A percentile compares a stretch with the other conserved stretches of the same genome.
These are phyloP conservation scores for Brachionichthys hirsutus DNA, from an alignment of 2,113 vertebrate species.

Conservation along the genomic window DNA sequence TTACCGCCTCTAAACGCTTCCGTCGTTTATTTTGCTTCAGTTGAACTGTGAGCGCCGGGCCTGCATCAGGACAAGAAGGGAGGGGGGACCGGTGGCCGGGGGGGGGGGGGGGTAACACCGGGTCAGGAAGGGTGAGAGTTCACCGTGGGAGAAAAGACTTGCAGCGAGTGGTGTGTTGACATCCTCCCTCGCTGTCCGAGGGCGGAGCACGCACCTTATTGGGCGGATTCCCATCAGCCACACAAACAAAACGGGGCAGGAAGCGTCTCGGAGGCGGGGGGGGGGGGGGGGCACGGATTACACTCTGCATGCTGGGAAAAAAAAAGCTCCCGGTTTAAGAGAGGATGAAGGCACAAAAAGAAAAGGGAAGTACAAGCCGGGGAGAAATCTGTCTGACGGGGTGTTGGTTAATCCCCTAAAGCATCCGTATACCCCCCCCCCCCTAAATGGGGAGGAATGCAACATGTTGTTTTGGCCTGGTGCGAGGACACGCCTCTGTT, in stretches of 20 bases:
- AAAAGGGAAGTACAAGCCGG: slow-evolving; percentile 40
- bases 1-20: slow-evolving; percentile 63
- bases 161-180: slow-evolving; percentile 20
- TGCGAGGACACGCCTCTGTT: slow-evolving; percentile 65
- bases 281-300: slow-evolving; percentile 56
- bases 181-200: neutral
- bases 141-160: neutral
- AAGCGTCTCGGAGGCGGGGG: slow-evolving; percentile 56
- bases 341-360: slow-evolving; percentile 57
- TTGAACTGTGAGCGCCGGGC: slow-evolving; percentile 66
- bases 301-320: slow-evolving; percentile 73
- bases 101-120: neutral
- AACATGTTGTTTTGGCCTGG: slow-evolving; percentile 73
- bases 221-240: slow-evolving; percentile 47
- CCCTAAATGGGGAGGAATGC: slow-evolving; percentile 71
- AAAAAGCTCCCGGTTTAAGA: slow-evolving; percentile 46
- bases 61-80: slow-evolving; percentile 41
- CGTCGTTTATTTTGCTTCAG: slow-evolving; percentile 70
- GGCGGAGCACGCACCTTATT: slow-evolving; percentile 26
- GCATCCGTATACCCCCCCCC: slow-evolving; percentile 70
- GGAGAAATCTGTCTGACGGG: slow-evolving; percentile 39
- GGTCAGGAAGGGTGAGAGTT: slow-evolving; percentile 21
- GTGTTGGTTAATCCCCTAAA: slow-evolving; percentile 75
- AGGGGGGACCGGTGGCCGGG: slow-evolving; percentile 22
- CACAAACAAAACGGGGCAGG: slow-evolving; percentile 62